Evolutionary conservation across 2,888 invertebrate genomes (phyloP).

Genomic region (Diarsia rubi): DNA sequence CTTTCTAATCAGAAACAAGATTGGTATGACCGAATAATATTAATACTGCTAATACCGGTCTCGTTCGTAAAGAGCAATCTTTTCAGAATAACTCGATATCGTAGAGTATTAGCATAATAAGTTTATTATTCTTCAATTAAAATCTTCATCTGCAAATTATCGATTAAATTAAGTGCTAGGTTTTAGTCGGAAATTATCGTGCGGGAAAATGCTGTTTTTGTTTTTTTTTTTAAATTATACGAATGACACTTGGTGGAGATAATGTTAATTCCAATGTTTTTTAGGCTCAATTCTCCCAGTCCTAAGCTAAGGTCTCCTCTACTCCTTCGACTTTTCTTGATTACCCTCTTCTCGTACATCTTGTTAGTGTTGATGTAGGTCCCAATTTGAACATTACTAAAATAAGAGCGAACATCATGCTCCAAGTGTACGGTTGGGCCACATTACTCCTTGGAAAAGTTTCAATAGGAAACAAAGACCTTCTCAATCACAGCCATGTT

Average conservation of each 20-base stretch:
- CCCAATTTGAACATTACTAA: background rate
- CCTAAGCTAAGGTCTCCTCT: too few relatives aligned
- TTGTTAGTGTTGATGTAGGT: too few relatives aligned
- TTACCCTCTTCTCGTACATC: too few relatives aligned
- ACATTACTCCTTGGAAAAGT: background rate
- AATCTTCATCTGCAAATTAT: background rate
- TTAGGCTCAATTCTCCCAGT: too few relatives aligned
- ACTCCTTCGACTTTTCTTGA: too few relatives aligned
- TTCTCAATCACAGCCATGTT: background rate
- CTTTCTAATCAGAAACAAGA: slow-evolving; percentile 10
- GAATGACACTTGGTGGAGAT: too few relatives aligned
- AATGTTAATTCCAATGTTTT: too few relatives aligned
- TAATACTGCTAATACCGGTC: background rate
- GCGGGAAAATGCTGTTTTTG: too few relatives aligned
- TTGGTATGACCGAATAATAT: slow-evolving; percentile 1
- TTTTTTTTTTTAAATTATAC: too few relatives aligned
- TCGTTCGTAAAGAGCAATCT: background rate
- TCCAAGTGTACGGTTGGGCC: background rate
- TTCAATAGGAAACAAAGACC: background rate
- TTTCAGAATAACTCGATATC: background rate
- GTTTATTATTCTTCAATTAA: background rate
- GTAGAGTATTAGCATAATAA: background rate
- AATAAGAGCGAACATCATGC: background rate
- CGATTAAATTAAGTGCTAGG: too few relatives aligned
- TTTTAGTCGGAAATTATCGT: background rate